Percentiles rank a stretch among this genome's conserved stretches.
Conservation (phyloP, 2,888 invertebrate species). For the Noctua pronuba region DNA sequence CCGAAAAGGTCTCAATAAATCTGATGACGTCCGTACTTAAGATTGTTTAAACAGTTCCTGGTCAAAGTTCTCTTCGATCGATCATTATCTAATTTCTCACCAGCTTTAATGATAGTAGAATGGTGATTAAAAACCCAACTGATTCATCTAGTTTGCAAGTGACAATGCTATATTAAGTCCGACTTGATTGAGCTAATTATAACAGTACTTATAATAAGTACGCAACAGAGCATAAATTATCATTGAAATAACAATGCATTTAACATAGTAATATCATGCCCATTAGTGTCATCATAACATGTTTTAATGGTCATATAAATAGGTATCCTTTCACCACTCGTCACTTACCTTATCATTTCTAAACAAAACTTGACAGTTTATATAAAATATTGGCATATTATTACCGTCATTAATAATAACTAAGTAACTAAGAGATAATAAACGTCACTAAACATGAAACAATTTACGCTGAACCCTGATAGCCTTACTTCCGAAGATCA, state of each 20-base stretch:
- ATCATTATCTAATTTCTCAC: not conserved
- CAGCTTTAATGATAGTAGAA: conserved; percentile 13
- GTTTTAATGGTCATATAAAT: conserved; percentile 32
- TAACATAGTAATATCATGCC: conserved; percentile 23
- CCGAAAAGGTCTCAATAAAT: conserved; percentile 6
- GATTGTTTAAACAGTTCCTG: conserved; percentile 31
- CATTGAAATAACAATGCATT: conserved; percentile 35
- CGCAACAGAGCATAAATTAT: conserved; percentile 14
- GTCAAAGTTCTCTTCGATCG: conserved; percentile 25
- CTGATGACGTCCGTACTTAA: conserved; percentile 1
- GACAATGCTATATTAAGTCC: not conserved
- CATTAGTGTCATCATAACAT: conserved; percentile 32
- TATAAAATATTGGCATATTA: conserved; percentile 48
- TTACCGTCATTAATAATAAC: conserved; percentile 46
- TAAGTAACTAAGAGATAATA: conserved; percentile 50
- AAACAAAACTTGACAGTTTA: conserved; percentile 38
- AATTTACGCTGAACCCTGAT: conserved; percentile 71
- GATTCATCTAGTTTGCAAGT: conserved; percentile 14
- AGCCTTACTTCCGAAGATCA: conserved; percentile 72
- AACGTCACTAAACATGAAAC: conserved; percentile 57
- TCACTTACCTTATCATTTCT: conserved; percentile 48
- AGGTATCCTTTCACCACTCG: conserved; percentile 11
- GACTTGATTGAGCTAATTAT: conserved; percentile 20
- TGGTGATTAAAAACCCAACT: conserved; percentile 8
- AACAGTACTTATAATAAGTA: conserved; percentile 5